These are phyloP conservation scores for Panulirus ornatus DNA, from an alignment of 1,140 invertebrate species.

Conservation along the genomic window DNA sequence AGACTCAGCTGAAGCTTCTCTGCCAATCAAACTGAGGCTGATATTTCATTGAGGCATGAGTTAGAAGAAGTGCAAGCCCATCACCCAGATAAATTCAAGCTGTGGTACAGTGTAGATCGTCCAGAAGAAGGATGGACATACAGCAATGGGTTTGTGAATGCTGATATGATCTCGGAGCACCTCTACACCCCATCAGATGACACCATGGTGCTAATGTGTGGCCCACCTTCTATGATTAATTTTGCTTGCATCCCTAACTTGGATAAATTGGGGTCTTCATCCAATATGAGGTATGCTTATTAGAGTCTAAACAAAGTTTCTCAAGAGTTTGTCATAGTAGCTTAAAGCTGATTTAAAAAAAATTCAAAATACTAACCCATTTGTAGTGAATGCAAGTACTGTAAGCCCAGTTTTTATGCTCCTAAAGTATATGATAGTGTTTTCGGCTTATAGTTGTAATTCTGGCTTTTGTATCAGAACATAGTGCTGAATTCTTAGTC, in stretches of 20 bases:
- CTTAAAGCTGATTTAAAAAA: too few species aligned
- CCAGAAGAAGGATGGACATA: conserved; percentile 92
- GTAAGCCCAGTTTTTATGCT: too few species aligned
- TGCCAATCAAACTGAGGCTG: conserved; percentile 98
- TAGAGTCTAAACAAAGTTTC: too few species aligned
- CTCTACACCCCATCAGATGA: conserved; percentile 89
- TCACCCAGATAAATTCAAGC: conserved; percentile 89
- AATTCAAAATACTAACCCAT: too few species aligned
- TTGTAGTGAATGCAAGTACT: too few species aligned
- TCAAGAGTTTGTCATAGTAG: too few species aligned
- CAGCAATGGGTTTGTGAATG: conserved; percentile 94
- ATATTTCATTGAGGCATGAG: conserved; percentile 94
- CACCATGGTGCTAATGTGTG: conserved; percentile 94
- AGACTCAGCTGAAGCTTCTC: conserved; percentile 92
- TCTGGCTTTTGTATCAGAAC: too few species aligned
- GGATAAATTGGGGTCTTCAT: conserved; percentile 92
- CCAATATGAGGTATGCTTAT: conserved; percentile 91
- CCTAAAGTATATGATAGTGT: too few species aligned
- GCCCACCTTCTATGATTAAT: conserved; percentile 99
- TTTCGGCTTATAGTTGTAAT: too few species aligned
- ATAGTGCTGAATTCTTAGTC: too few species aligned
- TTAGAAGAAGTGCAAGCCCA: conserved; percentile 88
- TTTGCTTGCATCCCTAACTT: conserved; percentile 96
- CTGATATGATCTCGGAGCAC: conserved; percentile 93
- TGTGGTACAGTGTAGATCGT: conserved; percentile 96